A percentile compares a stretch with the other conserved stretches of the same genome.
These are phyloP conservation scores for Naso thynnoides DNA, from an alignment of 2,797 vertebrate species.

Conservation along the genomic window DNA sequence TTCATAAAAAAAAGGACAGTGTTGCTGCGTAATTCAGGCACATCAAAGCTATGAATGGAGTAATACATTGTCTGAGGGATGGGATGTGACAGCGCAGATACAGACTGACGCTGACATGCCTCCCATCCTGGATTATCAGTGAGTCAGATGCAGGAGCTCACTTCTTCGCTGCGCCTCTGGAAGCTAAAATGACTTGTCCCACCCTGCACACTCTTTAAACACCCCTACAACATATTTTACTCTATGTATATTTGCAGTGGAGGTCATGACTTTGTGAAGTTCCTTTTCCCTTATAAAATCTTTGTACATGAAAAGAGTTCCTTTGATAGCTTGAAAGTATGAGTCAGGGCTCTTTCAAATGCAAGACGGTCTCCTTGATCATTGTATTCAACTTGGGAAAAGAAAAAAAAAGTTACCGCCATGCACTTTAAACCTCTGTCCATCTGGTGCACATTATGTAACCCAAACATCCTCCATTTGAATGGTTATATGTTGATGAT, in stretches of 20 bases:
- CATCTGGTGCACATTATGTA: background rate
- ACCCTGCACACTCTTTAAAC: slow-evolving; percentile 20
- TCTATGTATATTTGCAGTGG: slow-evolving; percentile 63
- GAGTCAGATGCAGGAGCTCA: slow-evolving; percentile 67
- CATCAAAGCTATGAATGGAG: slow-evolving; percentile 78
- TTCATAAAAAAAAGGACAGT: slow-evolving; percentile 65
- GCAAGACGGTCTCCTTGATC: slow-evolving; percentile 5
- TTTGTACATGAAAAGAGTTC: slow-evolving; percentile 45
- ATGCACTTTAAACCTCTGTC: background rate
- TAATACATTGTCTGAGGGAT: slow-evolving; percentile 75
- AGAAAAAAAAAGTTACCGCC: background rate
- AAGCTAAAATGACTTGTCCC: slow-evolving; percentile 65
- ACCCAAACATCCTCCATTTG: background rate
- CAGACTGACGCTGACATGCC: slow-evolving; percentile 67
- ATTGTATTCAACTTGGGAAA: slow-evolving; percentile 2
- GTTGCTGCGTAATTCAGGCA: slow-evolving; percentile 68
- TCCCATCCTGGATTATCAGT: slow-evolving; percentile 75
- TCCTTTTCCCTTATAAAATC: slow-evolving; percentile 25
- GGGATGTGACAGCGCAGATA: slow-evolving; percentile 75
- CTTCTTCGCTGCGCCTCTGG: slow-evolving; percentile 47
- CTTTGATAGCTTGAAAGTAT: slow-evolving; percentile 47
- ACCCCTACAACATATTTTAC: slow-evolving; percentile 41
- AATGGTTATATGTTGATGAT: background rate
- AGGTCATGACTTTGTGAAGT: slow-evolving; percentile 37
- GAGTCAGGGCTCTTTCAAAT: slow-evolving; percentile 33